Base-by-base conservation (phyloP, 2,113 vertebrate genomes). In the Muntiacus reevesi region DNA sequence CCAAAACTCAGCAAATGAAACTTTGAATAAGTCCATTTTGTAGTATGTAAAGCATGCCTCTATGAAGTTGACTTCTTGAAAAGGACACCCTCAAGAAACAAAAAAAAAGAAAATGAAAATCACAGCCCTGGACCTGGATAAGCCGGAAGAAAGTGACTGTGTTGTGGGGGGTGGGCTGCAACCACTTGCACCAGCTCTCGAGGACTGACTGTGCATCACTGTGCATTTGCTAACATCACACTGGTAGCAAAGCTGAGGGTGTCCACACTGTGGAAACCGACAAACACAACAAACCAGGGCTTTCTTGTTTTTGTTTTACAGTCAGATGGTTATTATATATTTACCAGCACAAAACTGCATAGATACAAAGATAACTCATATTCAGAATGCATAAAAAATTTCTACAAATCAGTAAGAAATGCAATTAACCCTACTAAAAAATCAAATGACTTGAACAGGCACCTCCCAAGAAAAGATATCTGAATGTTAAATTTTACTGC, bases 151-250 rank as follows among this genome's bases (percentile, higher is more conserved):
- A 1, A 36, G 64, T 71, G 64, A 36, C 64, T 36, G n/a, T 71
- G n/a, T 23, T 36, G 64, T 71, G 1, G 4, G 17, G 64, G 9
- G 7, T 40, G 36, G 67, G n/a, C 71, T 43, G 71, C 17, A 74
- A 36, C 8, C 1, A 7, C 30, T 8, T 4, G 28, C 82, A 33
- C 11, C 8, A 6, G 71, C 3, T 13, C 55, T 21, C 0, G 6
- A 55, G 57, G 52, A 19, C n/a, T 45, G 27, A 27, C 9, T 0
- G 2, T 11, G 47, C 27, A 28, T 19, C 57, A 0, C 30, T 33
- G 28, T 4, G 27, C 6, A 55, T 15, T 60, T 55, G 9, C 7
- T 15, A 33, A 55, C 16, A 4, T 21, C 67, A 9, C 43, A 2
- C 5, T 10, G 4, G 25, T 6, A 40, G 30, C 30, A 10, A 6